Evolutionary conservation across 1,140 invertebrate species (phyloP).

Genomic region (Caenorhabditis brenneri): DNA sequence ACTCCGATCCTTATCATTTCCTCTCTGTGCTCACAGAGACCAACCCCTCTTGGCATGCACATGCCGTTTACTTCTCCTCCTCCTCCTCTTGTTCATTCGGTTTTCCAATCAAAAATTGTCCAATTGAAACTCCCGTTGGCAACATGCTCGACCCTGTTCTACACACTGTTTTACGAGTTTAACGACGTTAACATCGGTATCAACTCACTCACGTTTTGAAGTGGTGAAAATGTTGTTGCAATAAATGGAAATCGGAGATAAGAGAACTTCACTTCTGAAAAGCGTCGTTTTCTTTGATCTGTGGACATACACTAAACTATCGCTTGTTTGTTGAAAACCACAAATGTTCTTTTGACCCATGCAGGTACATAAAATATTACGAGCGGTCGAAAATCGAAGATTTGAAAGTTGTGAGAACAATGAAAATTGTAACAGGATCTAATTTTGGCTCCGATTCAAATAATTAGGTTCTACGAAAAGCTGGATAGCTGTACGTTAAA

Average conservation of each 20-base stretch:
- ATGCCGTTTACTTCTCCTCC: not conserved
- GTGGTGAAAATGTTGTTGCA: conserved; percentile 16
- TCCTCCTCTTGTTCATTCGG: not conserved
- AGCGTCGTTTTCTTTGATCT: not conserved
- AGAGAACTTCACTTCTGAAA: not conserved
- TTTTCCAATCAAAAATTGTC: conserved; percentile 6
- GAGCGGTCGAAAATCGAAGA: not conserved
- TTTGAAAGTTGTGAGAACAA: no score
- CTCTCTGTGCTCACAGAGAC: not conserved
- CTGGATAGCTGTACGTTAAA: no score
- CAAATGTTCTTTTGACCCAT: not conserved
- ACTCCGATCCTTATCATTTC: not conserved
- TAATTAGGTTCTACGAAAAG: no score
- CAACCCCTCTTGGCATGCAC: not conserved
- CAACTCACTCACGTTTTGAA: not conserved
- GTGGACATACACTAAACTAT: not conserved
- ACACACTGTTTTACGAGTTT: conserved; percentile 30
- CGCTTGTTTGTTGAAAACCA: not conserved
- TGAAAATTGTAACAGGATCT: no score
- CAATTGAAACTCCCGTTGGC: conserved; percentile 8
- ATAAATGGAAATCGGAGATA: not conserved
- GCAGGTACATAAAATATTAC: not conserved
- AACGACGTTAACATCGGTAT: not conserved
- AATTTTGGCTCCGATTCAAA: no score
- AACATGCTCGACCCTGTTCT: not conserved